These are phyloP conservation scores for Dusona sp. DNA, from an alignment of 2,888 invertebrate genomes.

Conservation along the genomic window DNA sequence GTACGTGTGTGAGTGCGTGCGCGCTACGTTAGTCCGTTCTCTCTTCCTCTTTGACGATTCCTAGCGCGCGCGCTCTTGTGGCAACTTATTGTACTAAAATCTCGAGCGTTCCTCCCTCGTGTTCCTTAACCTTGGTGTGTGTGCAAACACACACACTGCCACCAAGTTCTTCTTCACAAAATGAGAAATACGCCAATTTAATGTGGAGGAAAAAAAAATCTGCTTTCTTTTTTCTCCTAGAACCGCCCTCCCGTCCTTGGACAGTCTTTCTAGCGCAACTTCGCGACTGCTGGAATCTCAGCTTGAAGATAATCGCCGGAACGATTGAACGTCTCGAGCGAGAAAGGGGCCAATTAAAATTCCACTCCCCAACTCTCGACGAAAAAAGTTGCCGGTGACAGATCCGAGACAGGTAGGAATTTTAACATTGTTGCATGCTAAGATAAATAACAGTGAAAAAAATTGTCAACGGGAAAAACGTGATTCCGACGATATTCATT, in stretches of 20 bases:
- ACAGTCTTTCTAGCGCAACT: conserved; percentile 27
- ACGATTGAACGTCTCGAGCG: conserved; percentile 36
- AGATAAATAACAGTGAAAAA: background rate
- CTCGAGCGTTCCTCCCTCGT: background rate
- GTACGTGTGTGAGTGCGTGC: conserved; percentile 28
- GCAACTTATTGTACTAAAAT: background rate
- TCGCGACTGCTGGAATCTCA: conserved; percentile 47
- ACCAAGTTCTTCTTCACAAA: background rate
- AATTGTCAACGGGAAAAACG: background rate
- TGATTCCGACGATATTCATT: too few relatives aligned
- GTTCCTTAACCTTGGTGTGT: background rate
- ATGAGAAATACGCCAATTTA: background rate
- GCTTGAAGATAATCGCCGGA: conserved; percentile 52
- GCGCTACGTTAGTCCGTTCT: background rate
- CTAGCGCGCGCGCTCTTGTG: background rate
- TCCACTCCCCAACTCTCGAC: conserved; percentile 59
- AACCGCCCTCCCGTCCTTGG: conserved; percentile 19
- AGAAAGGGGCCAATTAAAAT: conserved; percentile 68
- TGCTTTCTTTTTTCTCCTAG: background rate
- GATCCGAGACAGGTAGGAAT: conserved; percentile 23
- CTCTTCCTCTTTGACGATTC: background rate
- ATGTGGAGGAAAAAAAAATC: background rate
- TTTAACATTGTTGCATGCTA: background rate
- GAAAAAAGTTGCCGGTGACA: conserved; percentile 47
- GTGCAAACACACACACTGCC: background rate